These are phyloP conservation scores for Drosophila quasianomalipes DNA, from an alignment of 2,888 invertebrate genomes.

Conservation along the genomic window DNA sequence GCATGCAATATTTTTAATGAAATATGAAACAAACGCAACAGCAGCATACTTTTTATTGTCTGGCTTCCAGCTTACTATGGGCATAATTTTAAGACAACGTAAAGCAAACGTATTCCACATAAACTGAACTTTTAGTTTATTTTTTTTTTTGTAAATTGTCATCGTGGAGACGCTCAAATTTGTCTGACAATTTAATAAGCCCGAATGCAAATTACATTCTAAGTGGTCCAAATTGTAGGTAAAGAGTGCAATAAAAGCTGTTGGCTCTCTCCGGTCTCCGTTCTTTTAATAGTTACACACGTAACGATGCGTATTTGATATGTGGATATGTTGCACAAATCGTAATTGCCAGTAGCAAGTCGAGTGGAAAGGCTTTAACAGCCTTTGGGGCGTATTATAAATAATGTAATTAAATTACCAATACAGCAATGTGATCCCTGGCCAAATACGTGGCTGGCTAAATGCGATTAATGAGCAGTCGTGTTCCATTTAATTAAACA, in stretches of 20 bases:
- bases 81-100: conserved; percentile 29
- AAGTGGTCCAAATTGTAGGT: conserved; percentile 73
- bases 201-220: conserved; percentile 57
- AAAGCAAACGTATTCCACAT: conserved; percentile 16
- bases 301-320: conserved; percentile 67
- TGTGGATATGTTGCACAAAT: conserved; percentile 42
- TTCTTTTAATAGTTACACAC: conserved; percentile 47
- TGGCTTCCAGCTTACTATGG: conserved; percentile 44
- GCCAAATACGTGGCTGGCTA: conserved; percentile 16
- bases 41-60: not conserved
- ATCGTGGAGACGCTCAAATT: conserved; percentile 49
- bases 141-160: conserved; percentile 41
- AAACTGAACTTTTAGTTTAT: conserved; percentile 40
- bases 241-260: conserved; percentile 30
- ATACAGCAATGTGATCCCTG: conserved; percentile 39
- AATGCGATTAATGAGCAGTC: conserved; percentile 44
- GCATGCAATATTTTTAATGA: conserved; percentile 76
- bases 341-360: conserved; percentile 58
- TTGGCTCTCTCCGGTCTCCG: conserved; percentile 4
- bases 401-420: conserved; percentile 74
- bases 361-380: conserved; percentile 41
- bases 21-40: conserved; percentile 56
- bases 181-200: conserved; percentile 67
- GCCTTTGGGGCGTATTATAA: conserved; percentile 49
- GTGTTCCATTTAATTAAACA: conserved; percentile 76